Evolutionary conservation across 2,888 invertebrate species (phyloP).

Genomic region (Agrotis ipsilon): DNA sequence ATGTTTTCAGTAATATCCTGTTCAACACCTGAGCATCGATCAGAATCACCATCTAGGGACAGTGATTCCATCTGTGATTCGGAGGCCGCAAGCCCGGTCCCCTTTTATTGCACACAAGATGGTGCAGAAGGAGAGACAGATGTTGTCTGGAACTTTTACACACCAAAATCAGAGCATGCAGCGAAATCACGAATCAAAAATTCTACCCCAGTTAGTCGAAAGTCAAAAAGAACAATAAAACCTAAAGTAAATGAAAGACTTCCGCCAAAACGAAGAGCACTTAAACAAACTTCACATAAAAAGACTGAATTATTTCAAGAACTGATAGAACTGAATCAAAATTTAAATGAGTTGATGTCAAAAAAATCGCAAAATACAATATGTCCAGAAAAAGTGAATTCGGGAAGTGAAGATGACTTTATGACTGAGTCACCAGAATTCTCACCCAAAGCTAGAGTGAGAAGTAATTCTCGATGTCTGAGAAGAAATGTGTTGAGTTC

Average conservation of each 20-base stretch:
- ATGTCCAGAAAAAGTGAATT: conserved; percentile 71
- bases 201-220: conserved; percentile 84
- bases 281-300: conserved; percentile 76
- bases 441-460: conserved; percentile 82
- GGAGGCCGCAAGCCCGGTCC: conserved; percentile 86
- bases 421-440: conserved; percentile 80
- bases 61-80: conserved; percentile 86
- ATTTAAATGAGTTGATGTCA: conserved; percentile 81
- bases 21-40: conserved; percentile 84
- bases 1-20: conserved; percentile 81
- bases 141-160: conserved; percentile 89
- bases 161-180: conserved; percentile 83
- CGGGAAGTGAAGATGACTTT: conserved; percentile 85
- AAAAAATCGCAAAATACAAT: conserved; percentile 70
- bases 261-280: conserved; percentile 77
- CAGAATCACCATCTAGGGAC: conserved; percentile 85
- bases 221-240: conserved; percentile 76
- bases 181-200: conserved; percentile 76
- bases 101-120: conserved; percentile 89
- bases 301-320: conserved; percentile 85
- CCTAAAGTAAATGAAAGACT: conserved; percentile 79
- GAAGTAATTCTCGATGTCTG: conserved; percentile 78
- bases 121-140: conserved; percentile 88
- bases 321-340: conserved; percentile 85
- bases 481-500: conserved; percentile 87